Base-by-base conservation (phyloP, 2,113 vertebrate genomes). In the Ctenodactylus gundi region DNA sequence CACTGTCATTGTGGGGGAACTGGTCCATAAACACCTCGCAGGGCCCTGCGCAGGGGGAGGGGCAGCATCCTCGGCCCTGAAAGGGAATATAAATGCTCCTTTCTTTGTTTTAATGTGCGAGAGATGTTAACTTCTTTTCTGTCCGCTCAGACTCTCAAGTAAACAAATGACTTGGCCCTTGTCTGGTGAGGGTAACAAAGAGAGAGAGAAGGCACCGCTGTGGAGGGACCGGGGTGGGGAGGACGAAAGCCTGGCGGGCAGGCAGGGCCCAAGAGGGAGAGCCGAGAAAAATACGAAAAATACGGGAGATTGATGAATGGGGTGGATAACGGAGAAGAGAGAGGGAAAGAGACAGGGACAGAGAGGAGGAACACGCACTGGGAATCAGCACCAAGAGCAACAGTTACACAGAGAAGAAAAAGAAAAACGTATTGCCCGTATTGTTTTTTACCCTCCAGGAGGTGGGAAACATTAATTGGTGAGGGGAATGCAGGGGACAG, bases 21-120 rank as follows among this genome's bases (percentile, higher is more conserved):
- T n/a, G 23, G 89, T 83, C 96, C 87, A 93, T 93, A 96, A 96
- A 97, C 89, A 96, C 76, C 84, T 70, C 68, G 60, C 83, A 92
- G n/a, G 96, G 68, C 41, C 90, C 83, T 27, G 93, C 34, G 57
- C 73, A 44, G 27, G 83, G 57, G 36, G 81, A 88, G 58, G 93
- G 65, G 51, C 55, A 64, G 87, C 88, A 67, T 94, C 88, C 94
- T 90, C 90, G 85, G 78, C 96, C 94, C 70, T 85, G 91, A 95
- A 73, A 94, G 87, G 89, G 83, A 94, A 94, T 82, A 94, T 53
- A 95, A 92, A 95, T 57, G 84, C 62, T 76, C 87, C 55, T 81
- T 78, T 84, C 95, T 97, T 95, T 94, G 95, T 90, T 94, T 85
- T 75, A 80, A 85, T 9, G 90, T 80, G 91, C 36, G 82, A 88